Evolutionary conservation across 92 coral and sea anemone species (phyloP), one percentile per base, ranked within the genome.

Genomic region (Metridium senile): DNA sequence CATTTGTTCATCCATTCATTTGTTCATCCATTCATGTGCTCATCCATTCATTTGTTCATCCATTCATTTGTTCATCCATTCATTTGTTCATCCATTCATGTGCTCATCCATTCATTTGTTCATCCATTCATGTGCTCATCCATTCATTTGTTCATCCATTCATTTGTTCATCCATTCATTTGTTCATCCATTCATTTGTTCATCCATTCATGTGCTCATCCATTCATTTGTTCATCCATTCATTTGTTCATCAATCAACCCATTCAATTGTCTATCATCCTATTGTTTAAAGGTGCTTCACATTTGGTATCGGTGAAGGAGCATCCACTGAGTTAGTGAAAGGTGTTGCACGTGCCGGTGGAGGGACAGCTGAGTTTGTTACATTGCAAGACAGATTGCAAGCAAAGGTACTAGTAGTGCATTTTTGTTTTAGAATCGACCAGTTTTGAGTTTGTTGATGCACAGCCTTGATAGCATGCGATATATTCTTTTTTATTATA

Each of bases 231-330:
- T 39, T 13, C 13, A 39, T 13, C 49, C 49, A 39, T 39, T 39
- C 13, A 39, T 39, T 39, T 13, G 13, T 13, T 39, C 6, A 39
- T 39, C 49, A 6, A 39, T 13, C 13, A 4, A 39, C 13, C 13
- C 13, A 39, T 39, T n/a, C n/a, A n/a, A n/a, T n/a, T n/a, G n/a
- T n/a, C n/a, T n/a, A n/a, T n/a, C n/a, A n/a, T n/a, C n/a, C n/a
- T n/a, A n/a, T n/a, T n/a, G n/a, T n/a, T n/a, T n/a, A n/a, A n/a
- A n/a, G 91, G 35, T 86, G 91, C 67, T 86, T 86, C 33, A 54
- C 91, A 29, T 86, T 86, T 77, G 91, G 91, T 20, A 82, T 86
- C 64, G 91, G 91, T 29, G 57, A 79, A 46, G 91, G 91, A 31
- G 91, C 84, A 19, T 86, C 91, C 34, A 75, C 81, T 22, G 66